phyloP scores from a whole-genome alignment of 2,797 vertebrate genomes.

The Naso thynnoides region DNA sequence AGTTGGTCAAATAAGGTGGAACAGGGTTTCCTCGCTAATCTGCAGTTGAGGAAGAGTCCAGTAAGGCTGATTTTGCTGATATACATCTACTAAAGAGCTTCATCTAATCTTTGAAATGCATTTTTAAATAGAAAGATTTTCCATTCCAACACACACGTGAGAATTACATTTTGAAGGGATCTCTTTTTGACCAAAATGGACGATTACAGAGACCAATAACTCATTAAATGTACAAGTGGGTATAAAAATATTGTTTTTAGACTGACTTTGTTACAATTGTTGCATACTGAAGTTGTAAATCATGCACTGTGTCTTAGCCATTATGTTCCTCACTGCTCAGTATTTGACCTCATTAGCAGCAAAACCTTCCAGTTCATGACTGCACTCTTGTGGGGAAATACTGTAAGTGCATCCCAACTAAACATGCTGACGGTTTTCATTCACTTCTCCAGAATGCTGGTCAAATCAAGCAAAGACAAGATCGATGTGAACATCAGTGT shows the following conservation, averaged over 20 bases:
- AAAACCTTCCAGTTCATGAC: conserved; percentile 22
- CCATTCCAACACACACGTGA: background rate
- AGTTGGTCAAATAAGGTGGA: background rate
- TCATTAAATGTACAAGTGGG: background rate
- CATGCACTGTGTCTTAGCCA: no score
- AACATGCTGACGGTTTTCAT: background rate
- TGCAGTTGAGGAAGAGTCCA: background rate
- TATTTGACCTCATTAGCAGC: no score
- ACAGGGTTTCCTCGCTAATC: background rate
- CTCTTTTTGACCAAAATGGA: background rate
- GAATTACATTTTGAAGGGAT: background rate
- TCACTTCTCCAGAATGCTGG: conserved; percentile 79
- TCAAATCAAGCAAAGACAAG: conserved; percentile 88
- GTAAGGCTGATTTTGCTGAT: no score
- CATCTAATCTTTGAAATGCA: background rate
- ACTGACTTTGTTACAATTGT: background rate
- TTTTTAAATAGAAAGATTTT: background rate
- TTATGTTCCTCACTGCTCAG: background rate
- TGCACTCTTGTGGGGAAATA: conserved; percentile 61
- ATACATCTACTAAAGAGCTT: no score
- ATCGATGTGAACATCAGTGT: conserved; percentile 87
- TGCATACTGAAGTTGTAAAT: background rate
- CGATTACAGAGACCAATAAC: background rate
- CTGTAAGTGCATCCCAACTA: conserved; percentile 38
- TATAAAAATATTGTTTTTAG: background rate